phyloP scores from a whole-genome alignment of 1,140 invertebrate genomes.

The Lamellibrachia luymesi region DNA sequence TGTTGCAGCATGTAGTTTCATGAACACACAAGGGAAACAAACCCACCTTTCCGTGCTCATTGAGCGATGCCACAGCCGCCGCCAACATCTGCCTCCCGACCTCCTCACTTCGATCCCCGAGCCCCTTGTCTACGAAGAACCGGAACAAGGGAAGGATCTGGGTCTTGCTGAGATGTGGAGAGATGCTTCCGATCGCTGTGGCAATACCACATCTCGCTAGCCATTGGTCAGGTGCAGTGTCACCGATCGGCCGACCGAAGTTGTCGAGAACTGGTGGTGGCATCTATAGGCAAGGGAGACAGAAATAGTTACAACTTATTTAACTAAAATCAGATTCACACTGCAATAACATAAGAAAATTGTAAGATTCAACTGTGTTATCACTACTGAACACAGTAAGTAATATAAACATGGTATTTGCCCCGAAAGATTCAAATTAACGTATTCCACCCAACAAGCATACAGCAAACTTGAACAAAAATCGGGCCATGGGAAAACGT shows the following conservation, averaged over 20 bases:
- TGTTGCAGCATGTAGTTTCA: neutral
- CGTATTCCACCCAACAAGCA: no score
- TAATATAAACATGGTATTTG: no score
- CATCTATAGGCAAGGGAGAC: slow-evolving; percentile 59
- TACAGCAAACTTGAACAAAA: no score
- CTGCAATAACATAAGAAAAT: slow-evolving; percentile 4
- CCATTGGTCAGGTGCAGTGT: slow-evolving; percentile 81
- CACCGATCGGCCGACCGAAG: slow-evolving; percentile 84
- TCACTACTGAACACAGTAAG: no score
- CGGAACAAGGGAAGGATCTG: slow-evolving; percentile 69
- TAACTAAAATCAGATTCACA: neutral
- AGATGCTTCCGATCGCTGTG: slow-evolving; percentile 56
- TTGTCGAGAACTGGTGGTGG: slow-evolving; percentile 84
- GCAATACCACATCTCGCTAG: slow-evolving; percentile 83
- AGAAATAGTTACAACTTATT: neutral
- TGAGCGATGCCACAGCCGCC: slow-evolving; percentile 86
- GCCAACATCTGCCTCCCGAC: slow-evolving; percentile 89
- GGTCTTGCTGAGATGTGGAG: slow-evolving; percentile 66
- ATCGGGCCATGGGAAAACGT: no score
- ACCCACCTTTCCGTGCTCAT: slow-evolving; percentile 82
- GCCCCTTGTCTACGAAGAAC: slow-evolving; percentile 81
- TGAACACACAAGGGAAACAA: neutral
- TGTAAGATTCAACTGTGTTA: neutral
- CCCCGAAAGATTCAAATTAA: no score
- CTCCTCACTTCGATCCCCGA: slow-evolving; percentile 78